Evolutionary conservation across 2,113 vertebrate genomes (phyloP).

Genomic region (Apteryx mantelli): DNA sequence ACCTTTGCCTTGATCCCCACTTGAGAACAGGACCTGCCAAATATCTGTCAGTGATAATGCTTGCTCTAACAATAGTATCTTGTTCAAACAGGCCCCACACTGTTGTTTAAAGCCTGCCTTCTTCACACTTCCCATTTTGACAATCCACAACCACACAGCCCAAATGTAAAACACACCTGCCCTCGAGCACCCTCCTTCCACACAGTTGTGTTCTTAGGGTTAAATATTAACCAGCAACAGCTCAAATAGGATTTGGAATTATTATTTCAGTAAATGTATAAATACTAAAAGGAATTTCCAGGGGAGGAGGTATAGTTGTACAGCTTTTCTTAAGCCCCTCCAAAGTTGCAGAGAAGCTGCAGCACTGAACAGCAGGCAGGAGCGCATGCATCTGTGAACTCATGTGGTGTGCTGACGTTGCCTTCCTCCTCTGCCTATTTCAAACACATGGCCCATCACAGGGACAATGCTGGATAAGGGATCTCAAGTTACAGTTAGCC

Average conservation of each 20-base stretch:
- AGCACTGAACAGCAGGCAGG: neutral
- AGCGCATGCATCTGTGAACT: neutral
- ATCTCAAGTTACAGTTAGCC: neutral
- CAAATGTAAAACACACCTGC: rapidly evolving
- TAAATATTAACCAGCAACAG: neutral
- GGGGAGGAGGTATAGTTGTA: neutral
- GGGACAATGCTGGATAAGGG: neutral
- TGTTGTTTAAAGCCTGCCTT: neutral
- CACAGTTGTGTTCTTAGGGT: neutral
- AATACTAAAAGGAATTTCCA: neutral
- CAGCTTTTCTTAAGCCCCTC: neutral
- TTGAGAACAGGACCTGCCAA: neutral
- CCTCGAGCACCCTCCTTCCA: neutral
- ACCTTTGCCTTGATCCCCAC: neutral
- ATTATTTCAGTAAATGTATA: neutral
- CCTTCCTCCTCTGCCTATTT: neutral
- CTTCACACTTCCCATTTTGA: neutral
- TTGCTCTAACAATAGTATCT: neutral
- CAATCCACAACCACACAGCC: neutral
- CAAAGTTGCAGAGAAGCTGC: rapidly evolving
- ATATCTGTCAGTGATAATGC: neutral
- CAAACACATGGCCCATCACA: neutral
- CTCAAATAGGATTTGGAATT: neutral
- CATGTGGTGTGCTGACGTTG: rapidly evolving
- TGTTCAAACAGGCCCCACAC: rapidly evolving